These are phyloP conservation scores for Jacana jacana DNA, from an alignment of 2,113 vertebrate genomes.

Conservation along the genomic window DNA sequence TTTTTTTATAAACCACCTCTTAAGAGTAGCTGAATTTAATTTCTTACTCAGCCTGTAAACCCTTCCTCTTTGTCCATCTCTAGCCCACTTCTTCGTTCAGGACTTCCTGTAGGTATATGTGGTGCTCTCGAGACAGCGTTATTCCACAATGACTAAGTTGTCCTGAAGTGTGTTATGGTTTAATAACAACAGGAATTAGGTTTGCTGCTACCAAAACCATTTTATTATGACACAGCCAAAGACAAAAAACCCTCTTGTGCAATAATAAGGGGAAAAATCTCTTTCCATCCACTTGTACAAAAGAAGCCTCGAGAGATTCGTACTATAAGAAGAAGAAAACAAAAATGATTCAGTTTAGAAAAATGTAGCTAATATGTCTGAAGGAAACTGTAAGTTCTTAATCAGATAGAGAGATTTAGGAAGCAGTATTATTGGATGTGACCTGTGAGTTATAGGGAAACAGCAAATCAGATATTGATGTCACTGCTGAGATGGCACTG, in stretches of 20 bases:
- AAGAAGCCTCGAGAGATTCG: constrained; percentile 41
- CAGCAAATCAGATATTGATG: background rate
- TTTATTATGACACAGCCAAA: constrained; percentile 51
- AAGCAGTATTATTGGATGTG: background rate
- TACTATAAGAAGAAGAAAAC: constrained; percentile 51
- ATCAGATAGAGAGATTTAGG: background rate
- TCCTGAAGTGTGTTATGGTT: constrained; percentile 48
- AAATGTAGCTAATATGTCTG: constrained; percentile 43
- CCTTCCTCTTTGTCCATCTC: background rate
- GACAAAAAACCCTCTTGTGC: constrained; percentile 55
- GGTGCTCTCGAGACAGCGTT: constrained; percentile 1
- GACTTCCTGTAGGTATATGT: constrained; percentile 10
- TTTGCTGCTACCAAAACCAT: constrained; percentile 53
- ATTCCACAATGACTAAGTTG: constrained; percentile 54
- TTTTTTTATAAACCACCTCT: background rate
- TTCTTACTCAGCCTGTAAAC: background rate
- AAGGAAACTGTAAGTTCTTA: constrained; percentile 35
- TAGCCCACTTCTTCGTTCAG: constrained; percentile 16
- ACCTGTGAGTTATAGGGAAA: background rate
- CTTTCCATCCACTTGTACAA: constrained; percentile 49
- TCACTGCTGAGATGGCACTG: background rate
- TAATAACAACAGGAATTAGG: constrained; percentile 61
- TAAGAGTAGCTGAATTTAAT: background rate
- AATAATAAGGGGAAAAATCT: constrained; percentile 34
- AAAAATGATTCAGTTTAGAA: constrained; percentile 57